Percentiles rank a stretch among this genome's conserved stretches.
Conservation (phyloP, 2,888 invertebrate genomes). For the Noctua pronuba region DNA sequence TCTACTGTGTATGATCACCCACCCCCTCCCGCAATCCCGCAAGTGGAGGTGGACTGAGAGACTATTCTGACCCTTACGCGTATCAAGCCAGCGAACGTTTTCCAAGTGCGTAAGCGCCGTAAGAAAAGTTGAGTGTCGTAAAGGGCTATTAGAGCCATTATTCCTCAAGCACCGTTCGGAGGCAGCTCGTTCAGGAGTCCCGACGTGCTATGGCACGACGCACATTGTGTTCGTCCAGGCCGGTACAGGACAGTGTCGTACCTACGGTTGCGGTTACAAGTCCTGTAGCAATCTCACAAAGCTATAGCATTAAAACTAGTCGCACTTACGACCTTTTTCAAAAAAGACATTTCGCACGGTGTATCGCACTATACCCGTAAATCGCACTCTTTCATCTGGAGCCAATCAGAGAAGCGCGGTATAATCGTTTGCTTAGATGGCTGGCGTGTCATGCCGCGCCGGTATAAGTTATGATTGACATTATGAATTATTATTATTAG, state of each 20-base stretch:
- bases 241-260: too few species aligned
- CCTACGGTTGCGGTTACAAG: neutral
- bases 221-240: too few species aligned
- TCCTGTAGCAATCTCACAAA: neutral
- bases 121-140: too few species aligned
- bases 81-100: neutral
- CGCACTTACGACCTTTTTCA: neutral
- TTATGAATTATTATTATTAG: neutral
- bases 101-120: too few species aligned
- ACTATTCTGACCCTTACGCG: too few species aligned
- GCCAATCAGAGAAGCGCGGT: neutral
- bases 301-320: neutral
- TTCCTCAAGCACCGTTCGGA: too few species aligned
- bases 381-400: neutral
- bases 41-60: neutral
- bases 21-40: neutral
- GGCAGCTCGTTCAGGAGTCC: neutral
- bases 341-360: neutral
- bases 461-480: too few species aligned
- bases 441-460: too few species aligned
- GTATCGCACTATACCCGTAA: neutral
- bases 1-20: neutral
- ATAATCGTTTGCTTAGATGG: too few species aligned
- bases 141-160: too few species aligned
- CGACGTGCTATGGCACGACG: too few species aligned